Evolutionary conservation across 2,113 vertebrate genomes (phyloP).

Genomic region (Andinoacara biseriatus): DNA sequence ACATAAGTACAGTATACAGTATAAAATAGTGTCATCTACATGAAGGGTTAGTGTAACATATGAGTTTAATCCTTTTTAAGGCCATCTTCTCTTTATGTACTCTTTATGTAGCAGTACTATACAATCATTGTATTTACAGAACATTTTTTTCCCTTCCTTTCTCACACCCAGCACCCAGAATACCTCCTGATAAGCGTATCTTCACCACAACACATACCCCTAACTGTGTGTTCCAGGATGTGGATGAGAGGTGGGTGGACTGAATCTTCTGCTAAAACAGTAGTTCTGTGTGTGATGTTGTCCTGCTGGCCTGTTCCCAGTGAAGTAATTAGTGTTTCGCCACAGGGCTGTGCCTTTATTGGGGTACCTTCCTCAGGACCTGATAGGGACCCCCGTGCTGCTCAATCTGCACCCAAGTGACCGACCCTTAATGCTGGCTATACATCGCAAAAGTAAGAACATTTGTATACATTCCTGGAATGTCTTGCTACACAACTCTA

Average conservation of each 20-base stretch:
- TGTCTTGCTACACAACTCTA: background rate
- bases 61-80: background rate
- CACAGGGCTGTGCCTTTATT: constrained; percentile 91
- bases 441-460: constrained; percentile 92
- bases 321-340: background rate
- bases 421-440: constrained; percentile 89
- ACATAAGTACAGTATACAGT: background rate
- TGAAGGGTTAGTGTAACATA: background rate
- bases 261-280: background rate
- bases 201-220: constrained; percentile 97
- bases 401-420: constrained; percentile 92
- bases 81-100: background rate
- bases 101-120: background rate
- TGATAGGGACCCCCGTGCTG: constrained; percentile 90
- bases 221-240: constrained; percentile 94
- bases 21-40: background rate
- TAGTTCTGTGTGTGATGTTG: background rate
- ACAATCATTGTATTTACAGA: background rate
- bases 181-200: constrained; percentile 94
- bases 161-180: constrained; percentile 86
- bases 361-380: constrained; percentile 95
- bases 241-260: constrained; percentile 90
- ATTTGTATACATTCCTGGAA: background rate
- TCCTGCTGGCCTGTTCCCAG: background rate
- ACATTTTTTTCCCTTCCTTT: background rate